phyloP scores from a whole-genome alignment of 2,113 vertebrate genomes.

The Mirza zaza region DNA sequence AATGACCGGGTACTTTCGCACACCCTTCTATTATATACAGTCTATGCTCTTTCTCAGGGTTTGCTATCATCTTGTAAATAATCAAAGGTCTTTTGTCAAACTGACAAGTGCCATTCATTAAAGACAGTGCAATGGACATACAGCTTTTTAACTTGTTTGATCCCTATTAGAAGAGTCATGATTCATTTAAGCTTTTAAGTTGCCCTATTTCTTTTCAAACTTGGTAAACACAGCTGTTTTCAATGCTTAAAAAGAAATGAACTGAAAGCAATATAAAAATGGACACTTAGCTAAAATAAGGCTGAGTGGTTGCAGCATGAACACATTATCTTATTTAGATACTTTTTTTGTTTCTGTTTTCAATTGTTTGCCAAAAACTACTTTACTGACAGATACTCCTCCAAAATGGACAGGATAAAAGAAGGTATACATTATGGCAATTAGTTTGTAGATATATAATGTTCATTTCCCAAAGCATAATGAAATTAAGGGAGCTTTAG shows the following conservation, averaged over 20 bases:
- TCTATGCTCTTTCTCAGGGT: background rate
- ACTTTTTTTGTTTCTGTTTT: conserved; percentile 39
- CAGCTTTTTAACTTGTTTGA: background rate
- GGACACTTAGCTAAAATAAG: conserved; percentile 66
- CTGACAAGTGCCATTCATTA: background rate
- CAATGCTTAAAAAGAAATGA: conserved; percentile 64
- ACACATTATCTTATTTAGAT: background rate
- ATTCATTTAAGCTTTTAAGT: conserved; percentile 5
- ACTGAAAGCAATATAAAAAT: conserved; percentile 67
- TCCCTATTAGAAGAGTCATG: background rate
- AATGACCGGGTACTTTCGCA: too few relatives aligned
- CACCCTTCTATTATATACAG: background rate
- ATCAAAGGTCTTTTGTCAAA: conserved; percentile 25
- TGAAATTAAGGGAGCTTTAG: conserved; percentile 36
- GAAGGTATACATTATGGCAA: conserved; percentile 32
- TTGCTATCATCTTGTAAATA: conserved; percentile 34
- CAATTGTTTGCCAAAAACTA: conserved; percentile 57
- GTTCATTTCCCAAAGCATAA: conserved; percentile 30
- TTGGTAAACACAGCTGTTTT: conserved; percentile 63
- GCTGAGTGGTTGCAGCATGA: conserved; percentile 46
- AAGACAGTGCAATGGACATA: background rate
- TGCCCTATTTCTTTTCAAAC: conserved; percentile 31
- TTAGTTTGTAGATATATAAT: conserved; percentile 24
- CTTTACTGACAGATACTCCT: conserved; percentile 66
- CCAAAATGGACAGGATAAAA: conserved; percentile 58